Evolutionary conservation across 1,140 invertebrate species (phyloP).

Genomic region (Heliconius eleuchia): DNA sequence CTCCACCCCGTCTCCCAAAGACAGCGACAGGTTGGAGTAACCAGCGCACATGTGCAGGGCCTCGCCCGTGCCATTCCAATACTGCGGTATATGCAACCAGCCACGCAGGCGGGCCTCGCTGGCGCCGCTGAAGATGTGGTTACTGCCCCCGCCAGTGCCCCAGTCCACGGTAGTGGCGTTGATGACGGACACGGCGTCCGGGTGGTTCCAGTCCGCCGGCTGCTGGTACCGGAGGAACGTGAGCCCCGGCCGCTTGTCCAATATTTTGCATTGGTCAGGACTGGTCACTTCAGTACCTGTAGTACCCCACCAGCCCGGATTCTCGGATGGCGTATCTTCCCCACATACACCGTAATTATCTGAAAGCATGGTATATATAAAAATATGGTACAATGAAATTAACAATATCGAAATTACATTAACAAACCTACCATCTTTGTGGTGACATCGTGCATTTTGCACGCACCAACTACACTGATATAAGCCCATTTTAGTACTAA

Average conservation of each 20-base stretch:
- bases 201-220: slow-evolving; percentile 92
- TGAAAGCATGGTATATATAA: slow-evolving; percentile 45
- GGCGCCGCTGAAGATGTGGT: slow-evolving; percentile 85
- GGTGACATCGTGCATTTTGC: slow-evolving; percentile 94
- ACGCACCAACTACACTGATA: slow-evolving; percentile 96
- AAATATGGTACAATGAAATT: too few relatives aligned
- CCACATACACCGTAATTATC: slow-evolving; percentile 92
- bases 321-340: slow-evolving; percentile 89
- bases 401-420: background rate
- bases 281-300: slow-evolving; percentile 90
- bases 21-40: slow-evolving; percentile 63
- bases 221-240: slow-evolving; percentile 93
- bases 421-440: slow-evolving; percentile 85
- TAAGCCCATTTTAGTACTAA: slow-evolving; percentile 88
- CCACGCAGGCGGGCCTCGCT: slow-evolving; percentile 89
- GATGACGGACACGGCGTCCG: slow-evolving; percentile 91
- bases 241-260: slow-evolving; percentile 92
- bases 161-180: slow-evolving; percentile 92
- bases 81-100: slow-evolving; percentile 88
- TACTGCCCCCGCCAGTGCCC: slow-evolving; percentile 85
- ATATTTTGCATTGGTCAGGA: slow-evolving; percentile 88
- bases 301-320: slow-evolving; percentile 93
- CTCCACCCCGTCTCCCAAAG: slow-evolving; percentile 14
- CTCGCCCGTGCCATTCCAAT: slow-evolving; percentile 86
- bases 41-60: slow-evolving; percentile 88